A percentile compares a stretch with the other conserved stretches of the same genome.
These are phyloP conservation scores for Sinocyclocheilus maitianheensis DNA, from an alignment of 2,113 vertebrate genomes.

Conservation along the genomic window DNA sequence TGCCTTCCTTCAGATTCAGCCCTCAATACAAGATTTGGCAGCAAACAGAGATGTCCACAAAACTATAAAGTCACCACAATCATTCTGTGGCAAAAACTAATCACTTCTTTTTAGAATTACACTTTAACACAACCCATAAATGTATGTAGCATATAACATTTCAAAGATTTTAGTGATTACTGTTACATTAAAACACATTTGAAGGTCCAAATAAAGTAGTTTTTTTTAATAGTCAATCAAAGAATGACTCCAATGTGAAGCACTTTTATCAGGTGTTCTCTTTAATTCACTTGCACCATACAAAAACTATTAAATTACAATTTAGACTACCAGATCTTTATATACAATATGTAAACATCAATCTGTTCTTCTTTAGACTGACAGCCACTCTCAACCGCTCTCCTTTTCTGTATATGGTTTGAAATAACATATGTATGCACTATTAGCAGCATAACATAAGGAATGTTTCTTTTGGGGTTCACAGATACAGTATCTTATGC, in stretches of 20 bases:
- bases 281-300: slow-evolving; percentile 38
- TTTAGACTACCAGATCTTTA: slow-evolving; percentile 59
- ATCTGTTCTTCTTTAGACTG: slow-evolving; percentile 43
- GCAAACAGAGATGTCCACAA: not conserved
- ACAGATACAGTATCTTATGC: not conserved
- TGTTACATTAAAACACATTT: not conserved
- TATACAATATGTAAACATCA: slow-evolving; percentile 66
- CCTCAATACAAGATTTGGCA: not conserved
- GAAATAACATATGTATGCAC: slow-evolving; percentile 46
- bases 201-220: not conserved
- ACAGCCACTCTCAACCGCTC: slow-evolving; percentile 43
- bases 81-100: not conserved
- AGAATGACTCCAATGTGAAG: not conserved
- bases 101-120: not conserved
- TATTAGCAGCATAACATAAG: slow-evolving; percentile 38
- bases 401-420: slow-evolving; percentile 40
- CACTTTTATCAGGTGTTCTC: slow-evolving; percentile 17
- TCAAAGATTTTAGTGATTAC: not conserved
- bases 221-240: not conserved
- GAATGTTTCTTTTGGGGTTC: slow-evolving; percentile 24
- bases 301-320: not conserved
- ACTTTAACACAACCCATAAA: not conserved
- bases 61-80: not conserved
- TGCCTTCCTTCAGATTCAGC: not conserved
- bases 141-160: not conserved